Conservation (phyloP, 2,888 invertebrate genomes). For the Dryobota labecula region DNA sequence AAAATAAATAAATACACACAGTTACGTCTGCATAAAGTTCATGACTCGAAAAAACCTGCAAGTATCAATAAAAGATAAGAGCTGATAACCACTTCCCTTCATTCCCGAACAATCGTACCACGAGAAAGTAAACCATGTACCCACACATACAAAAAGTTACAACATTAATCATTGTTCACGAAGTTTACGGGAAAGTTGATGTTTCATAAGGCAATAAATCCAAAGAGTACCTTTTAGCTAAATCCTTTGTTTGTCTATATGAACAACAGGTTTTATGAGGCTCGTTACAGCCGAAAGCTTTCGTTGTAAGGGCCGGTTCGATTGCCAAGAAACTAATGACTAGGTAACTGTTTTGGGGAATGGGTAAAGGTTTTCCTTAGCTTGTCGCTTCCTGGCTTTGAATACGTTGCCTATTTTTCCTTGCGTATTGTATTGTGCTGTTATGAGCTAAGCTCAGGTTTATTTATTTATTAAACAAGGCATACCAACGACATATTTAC, state of each 20-base stretch:
- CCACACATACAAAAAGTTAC: constrained; percentile 47
- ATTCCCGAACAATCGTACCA: constrained; percentile 31
- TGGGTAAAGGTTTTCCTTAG: constrained; percentile 11
- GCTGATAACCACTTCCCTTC: constrained; percentile 36
- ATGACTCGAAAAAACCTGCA: constrained; percentile 15
- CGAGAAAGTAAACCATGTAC: constrained; percentile 38
- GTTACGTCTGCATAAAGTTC: not conserved
- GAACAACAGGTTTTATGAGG: constrained; percentile 75
- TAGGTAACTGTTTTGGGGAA: constrained; percentile 28
- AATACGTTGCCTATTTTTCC: constrained; percentile 4
- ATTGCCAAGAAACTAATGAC: constrained; percentile 49
- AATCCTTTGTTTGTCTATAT: constrained; percentile 69
- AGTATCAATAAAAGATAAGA: constrained; percentile 39
- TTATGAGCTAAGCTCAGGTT: not conserved
- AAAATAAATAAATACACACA: too few species aligned
- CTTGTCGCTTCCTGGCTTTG: constrained; percentile 35
- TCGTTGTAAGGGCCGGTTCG: constrained; percentile 32
- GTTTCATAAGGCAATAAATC: constrained; percentile 72
- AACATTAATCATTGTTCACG: constrained; percentile 60
- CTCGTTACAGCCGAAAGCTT: constrained; percentile 42
- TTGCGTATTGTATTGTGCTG: not conserved
- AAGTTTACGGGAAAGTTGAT: constrained; percentile 64
- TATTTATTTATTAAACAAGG: not conserved
- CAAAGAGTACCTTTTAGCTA: constrained; percentile 66
- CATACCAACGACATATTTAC: too few species aligned